Base-by-base conservation (phyloP, 2,113 vertebrate genomes). In the Callipepla californica region DNA sequence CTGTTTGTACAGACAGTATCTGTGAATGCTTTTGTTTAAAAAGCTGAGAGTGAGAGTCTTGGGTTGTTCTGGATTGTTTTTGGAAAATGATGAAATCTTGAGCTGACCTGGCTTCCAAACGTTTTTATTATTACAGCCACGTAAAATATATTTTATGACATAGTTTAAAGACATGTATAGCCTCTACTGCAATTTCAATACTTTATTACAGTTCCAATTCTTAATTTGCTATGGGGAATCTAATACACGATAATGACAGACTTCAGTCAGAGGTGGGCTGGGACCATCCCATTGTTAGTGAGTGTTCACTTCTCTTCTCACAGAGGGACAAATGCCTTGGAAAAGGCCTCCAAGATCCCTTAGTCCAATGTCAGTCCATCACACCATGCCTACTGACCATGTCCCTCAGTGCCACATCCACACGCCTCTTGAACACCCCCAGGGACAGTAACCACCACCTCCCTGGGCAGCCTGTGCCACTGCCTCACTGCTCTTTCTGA, bases 91-190 rank as follows among this genome's bases (percentile, higher is more conserved):
- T 13, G 72, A 90, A 72, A 78, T 75, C 65, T 88, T 88, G 61
- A 48, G 23, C 58, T 86, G 19, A 21, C 77, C 26, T 58, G 58
- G 44, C 23, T 86, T 55, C 86, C 85, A 68, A 86, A 70, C 4
- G 7, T 75, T 83, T 91, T 94, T 78, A 21, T 72, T 85, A 55
- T 47, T 92, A 90, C 21, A 84, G 62, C 13, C 42, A 84, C 61
- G 72, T 83, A 38, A 90, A 88, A 55, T 53, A 48, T 42, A 38
- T 45, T 86, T 95, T 96, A 91, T 80, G 73, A 65, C 4, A 0
- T 66, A 68, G 57, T 85, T 91, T 82, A 93, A 92, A 92, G 91
- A 92, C 42, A 34, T 51, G 4, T 61, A 51, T 74, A 88, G 48
- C 40, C 65, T 91, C 36, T 69, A 53, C 65, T 95, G 48, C 69